These are phyloP conservation scores for Apodemia duryi DNA, from an alignment of 2,888 invertebrate genomes.

Conservation along the genomic window DNA sequence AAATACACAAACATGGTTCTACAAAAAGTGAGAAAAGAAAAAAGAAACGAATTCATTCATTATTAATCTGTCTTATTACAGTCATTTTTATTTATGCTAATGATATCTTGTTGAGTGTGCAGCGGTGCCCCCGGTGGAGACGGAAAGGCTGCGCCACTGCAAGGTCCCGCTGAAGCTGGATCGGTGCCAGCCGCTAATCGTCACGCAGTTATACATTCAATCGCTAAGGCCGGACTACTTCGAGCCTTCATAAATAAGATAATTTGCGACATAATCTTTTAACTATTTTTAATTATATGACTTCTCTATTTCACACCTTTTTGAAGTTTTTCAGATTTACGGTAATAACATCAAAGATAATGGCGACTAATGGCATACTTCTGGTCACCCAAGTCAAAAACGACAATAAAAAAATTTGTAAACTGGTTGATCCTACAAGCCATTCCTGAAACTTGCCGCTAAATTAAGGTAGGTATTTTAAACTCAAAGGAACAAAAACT, in stretches of 20 bases:
- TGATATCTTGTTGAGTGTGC: not conserved
- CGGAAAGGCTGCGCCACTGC: constrained; percentile 44
- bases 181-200: constrained; percentile 62
- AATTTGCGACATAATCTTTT: constrained; percentile 19
- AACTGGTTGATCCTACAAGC: too few species aligned
- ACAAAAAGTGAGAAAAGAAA: not conserved
- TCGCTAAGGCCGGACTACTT: constrained; percentile 36
- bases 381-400: too few species aligned
- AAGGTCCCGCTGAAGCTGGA: constrained; percentile 51
- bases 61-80: not conserved
- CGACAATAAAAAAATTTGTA: too few species aligned
- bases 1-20: too few species aligned
- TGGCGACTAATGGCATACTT: too few species aligned
- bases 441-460: too few species aligned
- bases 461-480: too few species aligned
- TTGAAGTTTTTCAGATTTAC: not conserved
- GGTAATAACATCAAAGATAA: too few species aligned
- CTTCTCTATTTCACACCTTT: not conserved
- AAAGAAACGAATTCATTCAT: not conserved
- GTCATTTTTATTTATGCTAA: not conserved
- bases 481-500: too few species aligned
- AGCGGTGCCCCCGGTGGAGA: constrained; percentile 27
- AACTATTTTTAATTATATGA: constrained; percentile 1
- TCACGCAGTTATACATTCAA: constrained; percentile 59
- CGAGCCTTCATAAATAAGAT: constrained; percentile 30